Evolutionary conservation across 2,888 invertebrate species (phyloP), one percentile per base, ranked within the genome.

Genomic region (Spodoptera exigua): DNA sequence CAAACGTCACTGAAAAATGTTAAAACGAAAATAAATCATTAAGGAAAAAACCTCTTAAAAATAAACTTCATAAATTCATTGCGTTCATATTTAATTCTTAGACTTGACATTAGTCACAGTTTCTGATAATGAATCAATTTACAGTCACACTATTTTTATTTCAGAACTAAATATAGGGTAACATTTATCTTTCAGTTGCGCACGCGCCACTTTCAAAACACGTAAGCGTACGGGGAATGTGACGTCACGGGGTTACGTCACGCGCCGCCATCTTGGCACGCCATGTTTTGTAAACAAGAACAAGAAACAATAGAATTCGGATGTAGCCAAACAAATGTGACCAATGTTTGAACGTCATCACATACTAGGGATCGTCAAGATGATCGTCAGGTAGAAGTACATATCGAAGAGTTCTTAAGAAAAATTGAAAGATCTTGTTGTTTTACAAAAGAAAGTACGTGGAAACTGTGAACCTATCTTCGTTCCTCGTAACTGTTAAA

Each of bases 221-320:
- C 62, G 62, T 74, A 64, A 64, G 66, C 70, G 65, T 86, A 79
- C 79, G 61, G 44, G 59, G 87, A 86, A 84, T 34, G 66, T 86
- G 84, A 86, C 89, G 90, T 86, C 84, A 84, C 41, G 13, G 14
- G 18, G 27, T 85, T 79, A 85, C 89, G 90, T 88, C 86, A 87
- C 58, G 18, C 54, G 40, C 60, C 51, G 77, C 81, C 80, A 79
- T 81, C 34, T 74, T 76, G 87, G 86, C 84, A 88, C 83, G 85
- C 82, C 39, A 60, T 90, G 83, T 91, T 90, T 89, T 69, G 81
- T 83, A 88, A 91, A 90, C 79, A 88, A 65, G 60, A 36, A 14
- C 32, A 49, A 64, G 70, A 81, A 76, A 90, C 90, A 90, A 91
- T 90, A 69, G 74, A 74, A 83, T 79, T 85, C 83, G 84, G 82